A percentile compares a stretch with the other conserved stretches of the same genome.
Conservation (phyloP, 2,888 invertebrate species). For the Platycnemis pennipes region DNA sequence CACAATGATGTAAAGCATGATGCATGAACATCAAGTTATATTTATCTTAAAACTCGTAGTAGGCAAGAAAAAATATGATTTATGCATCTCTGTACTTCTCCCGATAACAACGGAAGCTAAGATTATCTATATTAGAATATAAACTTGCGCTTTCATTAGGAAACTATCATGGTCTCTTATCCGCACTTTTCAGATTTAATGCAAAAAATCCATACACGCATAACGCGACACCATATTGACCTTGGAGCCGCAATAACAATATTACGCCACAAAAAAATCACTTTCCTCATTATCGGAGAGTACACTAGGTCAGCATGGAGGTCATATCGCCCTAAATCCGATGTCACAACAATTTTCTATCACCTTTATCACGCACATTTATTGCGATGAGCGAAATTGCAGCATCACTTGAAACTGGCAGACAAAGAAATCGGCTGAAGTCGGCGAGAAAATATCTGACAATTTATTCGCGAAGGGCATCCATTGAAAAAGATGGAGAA, state of each 20-base stretch:
- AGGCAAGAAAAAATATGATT: too few species aligned
- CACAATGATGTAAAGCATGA: too few species aligned
- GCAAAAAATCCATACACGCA: neutral
- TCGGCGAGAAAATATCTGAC: too few species aligned
- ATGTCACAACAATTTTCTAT: neutral
- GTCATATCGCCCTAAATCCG: neutral
- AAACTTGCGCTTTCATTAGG: too few species aligned
- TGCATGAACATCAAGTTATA: too few species aligned
- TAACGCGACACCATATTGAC: neutral
- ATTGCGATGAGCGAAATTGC: neutral
- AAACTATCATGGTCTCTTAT: too few species aligned
- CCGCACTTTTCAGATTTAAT: neutral
- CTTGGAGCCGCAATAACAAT: neutral
- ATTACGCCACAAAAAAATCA: neutral
- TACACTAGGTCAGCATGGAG: neutral
- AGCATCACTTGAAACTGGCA: neutral
- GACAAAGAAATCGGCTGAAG: neutral
- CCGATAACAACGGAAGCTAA: too few species aligned
- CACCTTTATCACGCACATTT: neutral
- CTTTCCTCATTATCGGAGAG: neutral
- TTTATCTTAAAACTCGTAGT: too few species aligned
- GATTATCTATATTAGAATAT: too few species aligned
- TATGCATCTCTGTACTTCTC: too few species aligned
- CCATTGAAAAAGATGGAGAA: too few species aligned
- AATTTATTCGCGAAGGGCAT: too few species aligned